Evolutionary conservation across 2,888 invertebrate genomes (phyloP).

Genomic region (Harmothoe impar): DNA sequence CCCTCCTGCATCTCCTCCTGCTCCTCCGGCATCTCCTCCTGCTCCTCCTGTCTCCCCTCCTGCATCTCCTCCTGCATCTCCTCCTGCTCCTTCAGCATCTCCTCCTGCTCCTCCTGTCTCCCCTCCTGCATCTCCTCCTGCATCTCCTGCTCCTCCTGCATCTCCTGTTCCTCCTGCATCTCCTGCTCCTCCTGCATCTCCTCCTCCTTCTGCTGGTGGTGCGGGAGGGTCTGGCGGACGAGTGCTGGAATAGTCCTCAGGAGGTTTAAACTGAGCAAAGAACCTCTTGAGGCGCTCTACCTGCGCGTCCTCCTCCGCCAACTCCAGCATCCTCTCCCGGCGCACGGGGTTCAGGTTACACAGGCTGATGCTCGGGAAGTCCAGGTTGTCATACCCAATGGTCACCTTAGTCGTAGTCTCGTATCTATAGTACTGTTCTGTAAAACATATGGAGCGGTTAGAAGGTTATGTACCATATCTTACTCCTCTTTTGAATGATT

Average conservation of each 20-base stretch:
- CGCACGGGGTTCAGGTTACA: constrained; percentile 8
- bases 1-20: no score
- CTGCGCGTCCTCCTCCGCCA: not conserved
- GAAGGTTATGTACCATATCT: no score
- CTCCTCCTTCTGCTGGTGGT: not conserved
- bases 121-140: no score
- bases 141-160: not conserved
- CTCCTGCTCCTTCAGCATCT: not conserved
- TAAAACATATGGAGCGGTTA: not conserved
- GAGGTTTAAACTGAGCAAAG: constrained; percentile 13
- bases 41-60: not conserved
- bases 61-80: no score
- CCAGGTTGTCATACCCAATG: not conserved
- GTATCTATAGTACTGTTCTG: not conserved
- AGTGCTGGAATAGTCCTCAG: not conserved
- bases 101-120: not conserved
- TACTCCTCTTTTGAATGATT: no score
- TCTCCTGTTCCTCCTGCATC: not conserved
- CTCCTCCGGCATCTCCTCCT: not conserved
- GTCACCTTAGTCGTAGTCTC: not conserved
- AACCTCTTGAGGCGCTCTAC: not conserved
- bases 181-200: not conserved
- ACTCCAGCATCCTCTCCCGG: not conserved
- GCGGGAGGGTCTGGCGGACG: not conserved
- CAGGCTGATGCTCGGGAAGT: not conserved